Evolutionary conservation across 2,888 invertebrate genomes (phyloP), one percentile per base, ranked within the genome.

Genomic region (Sphaeridia pumilis): DNA sequence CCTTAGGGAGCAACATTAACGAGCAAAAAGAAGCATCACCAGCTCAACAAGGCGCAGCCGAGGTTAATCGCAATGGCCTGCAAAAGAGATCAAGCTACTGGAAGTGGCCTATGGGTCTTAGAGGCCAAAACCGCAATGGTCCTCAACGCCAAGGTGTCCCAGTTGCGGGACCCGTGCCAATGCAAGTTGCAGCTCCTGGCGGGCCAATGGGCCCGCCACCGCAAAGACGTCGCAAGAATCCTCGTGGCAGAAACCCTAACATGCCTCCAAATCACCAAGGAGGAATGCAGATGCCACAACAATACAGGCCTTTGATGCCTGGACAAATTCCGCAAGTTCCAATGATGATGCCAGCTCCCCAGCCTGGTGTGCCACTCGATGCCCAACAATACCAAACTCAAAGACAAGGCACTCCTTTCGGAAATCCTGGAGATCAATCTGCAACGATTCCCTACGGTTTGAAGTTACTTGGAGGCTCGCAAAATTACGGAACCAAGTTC

Each of bases 371-470:
- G 10, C 41, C 41, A 5, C 26, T 4, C 20, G 34, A 46, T 22
- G 21, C 3, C 20, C 28, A 46, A 46, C 17, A 45, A 27, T 17
- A 22, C 10, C 28, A 7, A 27, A 5, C 5, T 38, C 38, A 38
- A 38, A 5, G 10, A 20, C 10, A 25, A 5, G 44, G 44, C 2
- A n/a, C 24, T 4, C 48, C 41, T 1, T 28, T 26, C 17, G 24
- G 21, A 2, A 5, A 7, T 2, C 20, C 14, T 24, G n/a, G n/a
- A n/a, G n/a, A n/a, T n/a, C n/a, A n/a, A n/a, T n/a, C n/a, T n/a
- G n/a, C n/a, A n/a, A n/a, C n/a, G n/a, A n/a, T n/a, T 2, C 63
- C 63, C 1, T 58, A 58, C n/a, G 63, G 63, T 1, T 27, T 63
- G 2, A 56, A 58, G 44, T 52, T 63, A 49, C 34, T 61, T 10